Evolutionary conservation across 2,113 vertebrate species (phyloP).

Genomic region (Oncorhynchus gorbuscha): DNA sequence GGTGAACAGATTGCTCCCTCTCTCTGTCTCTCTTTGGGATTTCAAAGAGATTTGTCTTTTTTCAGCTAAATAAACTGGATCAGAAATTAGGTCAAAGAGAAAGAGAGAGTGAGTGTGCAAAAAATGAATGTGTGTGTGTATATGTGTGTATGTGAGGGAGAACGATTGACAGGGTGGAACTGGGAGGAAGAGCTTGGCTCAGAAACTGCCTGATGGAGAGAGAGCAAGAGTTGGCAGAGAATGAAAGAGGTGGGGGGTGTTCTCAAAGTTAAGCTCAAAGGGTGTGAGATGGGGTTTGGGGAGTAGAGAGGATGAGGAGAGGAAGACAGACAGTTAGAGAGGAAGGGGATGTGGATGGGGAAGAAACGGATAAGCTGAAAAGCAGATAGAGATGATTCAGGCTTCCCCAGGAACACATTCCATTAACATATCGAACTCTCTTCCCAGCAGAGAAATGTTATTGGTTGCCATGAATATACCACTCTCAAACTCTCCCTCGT

Average conservation of each 20-base stretch:
- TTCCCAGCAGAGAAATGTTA: slow-evolving; percentile 50
- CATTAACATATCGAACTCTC: slow-evolving; percentile 38
- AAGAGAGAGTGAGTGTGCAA: background rate
- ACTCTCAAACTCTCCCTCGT: slow-evolving; percentile 22
- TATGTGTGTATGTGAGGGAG: background rate
- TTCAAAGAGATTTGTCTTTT: slow-evolving; percentile 56
- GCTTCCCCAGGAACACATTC: slow-evolving; percentile 25
- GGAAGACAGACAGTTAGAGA: background rate
- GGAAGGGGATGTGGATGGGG: background rate
- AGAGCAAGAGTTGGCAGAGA: slow-evolving; percentile 24
- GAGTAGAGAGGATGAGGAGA: background rate
- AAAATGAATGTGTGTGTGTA: background rate
- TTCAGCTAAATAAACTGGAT: slow-evolving; percentile 53
- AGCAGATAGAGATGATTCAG: too few species aligned
- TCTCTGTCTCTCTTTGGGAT: slow-evolving; percentile 46
- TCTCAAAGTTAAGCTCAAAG: slow-evolving; percentile 13
- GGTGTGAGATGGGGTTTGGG: background rate
- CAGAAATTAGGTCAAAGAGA: slow-evolving; percentile 65
- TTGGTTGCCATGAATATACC: slow-evolving; percentile 55
- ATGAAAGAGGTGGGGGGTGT: background rate
- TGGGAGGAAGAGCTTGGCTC: slow-evolving; percentile 20
- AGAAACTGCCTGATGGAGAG: slow-evolving; percentile 13
- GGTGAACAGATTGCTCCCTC: slow-evolving; percentile 20
- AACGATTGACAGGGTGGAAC: slow-evolving; percentile 11
- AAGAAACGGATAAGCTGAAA: too few species aligned